Evolutionary conservation across 2,797 vertebrate species (phyloP).

Genomic region (Liasis olivaceus): DNA sequence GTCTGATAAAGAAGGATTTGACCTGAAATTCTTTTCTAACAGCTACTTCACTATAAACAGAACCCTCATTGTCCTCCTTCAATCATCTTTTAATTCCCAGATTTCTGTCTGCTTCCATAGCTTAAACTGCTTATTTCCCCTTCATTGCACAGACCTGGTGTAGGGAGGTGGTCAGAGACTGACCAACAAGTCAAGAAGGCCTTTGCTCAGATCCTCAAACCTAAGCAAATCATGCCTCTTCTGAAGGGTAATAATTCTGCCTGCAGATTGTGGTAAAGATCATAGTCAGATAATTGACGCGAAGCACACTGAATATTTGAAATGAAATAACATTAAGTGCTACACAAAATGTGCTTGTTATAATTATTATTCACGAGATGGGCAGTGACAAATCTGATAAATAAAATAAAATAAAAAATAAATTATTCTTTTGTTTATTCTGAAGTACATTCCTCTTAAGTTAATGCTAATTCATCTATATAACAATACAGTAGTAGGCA

Average conservation of each 20-base stretch:
- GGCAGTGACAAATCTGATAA: too few species aligned
- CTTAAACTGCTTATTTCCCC: neutral
- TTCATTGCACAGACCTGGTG: neutral
- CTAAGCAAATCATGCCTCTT: neutral
- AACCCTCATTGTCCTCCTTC: neutral
- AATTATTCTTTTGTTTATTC: neutral
- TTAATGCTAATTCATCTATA: neutral
- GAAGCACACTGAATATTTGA: neutral
- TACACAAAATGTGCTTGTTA: neutral
- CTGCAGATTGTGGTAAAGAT: neutral
- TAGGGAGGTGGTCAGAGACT: neutral
- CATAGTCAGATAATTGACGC: neutral
- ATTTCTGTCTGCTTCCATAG: too few species aligned
- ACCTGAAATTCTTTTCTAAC: neutral
- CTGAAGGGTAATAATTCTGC: neutral
- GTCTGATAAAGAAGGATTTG: neutral
- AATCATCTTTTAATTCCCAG: neutral
- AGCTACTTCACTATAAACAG: neutral
- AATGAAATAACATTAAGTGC: neutral
- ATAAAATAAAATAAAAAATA: neutral
- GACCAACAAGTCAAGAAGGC: neutral
- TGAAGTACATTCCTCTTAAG: neutral
- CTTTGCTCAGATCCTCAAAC: neutral
- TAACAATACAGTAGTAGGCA: neutral
- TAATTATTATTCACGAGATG: neutral